phyloP scores from a whole-genome alignment of 1,140 invertebrate species.

The Zaprionus nigranus region DNA sequence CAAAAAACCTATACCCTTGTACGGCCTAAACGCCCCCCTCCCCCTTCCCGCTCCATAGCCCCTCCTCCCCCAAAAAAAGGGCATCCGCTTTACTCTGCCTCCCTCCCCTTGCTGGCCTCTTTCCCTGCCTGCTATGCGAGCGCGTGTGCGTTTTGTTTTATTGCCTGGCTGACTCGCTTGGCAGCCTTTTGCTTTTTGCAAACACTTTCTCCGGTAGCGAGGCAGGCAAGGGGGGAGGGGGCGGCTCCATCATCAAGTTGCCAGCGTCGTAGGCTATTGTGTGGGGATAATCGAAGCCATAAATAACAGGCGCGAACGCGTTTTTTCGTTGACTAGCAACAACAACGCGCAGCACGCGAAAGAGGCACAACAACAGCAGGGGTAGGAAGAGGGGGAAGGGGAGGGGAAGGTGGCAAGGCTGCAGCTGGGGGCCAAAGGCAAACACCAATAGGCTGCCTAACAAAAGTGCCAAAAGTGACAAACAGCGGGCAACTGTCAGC shows the following conservation, averaged over 20 bases:
- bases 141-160: constrained; percentile 80
- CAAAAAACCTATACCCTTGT: constrained; percentile 15
- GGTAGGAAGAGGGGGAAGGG: fast-evolving
- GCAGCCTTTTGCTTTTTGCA: constrained; percentile 65
- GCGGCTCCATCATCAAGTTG: constrained; percentile 15
- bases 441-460: constrained; percentile 52
- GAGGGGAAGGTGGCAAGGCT: too few species aligned
- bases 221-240: neutral
- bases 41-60: neutral
- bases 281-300: constrained; percentile 82
- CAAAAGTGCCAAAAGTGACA: constrained; percentile 81
- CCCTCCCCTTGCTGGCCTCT: neutral
- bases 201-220: constrained; percentile 62
- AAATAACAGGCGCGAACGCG: constrained; percentile 80
- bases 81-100: constrained; percentile 5
- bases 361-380: constrained; percentile 14
- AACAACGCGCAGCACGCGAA: constrained; percentile 4
- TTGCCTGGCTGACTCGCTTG: constrained; percentile 65
- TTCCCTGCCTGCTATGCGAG: neutral
- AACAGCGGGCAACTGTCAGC: constrained; percentile 77
- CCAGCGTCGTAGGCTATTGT: constrained; percentile 67
- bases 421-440: neutral
- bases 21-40: neutral
- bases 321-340: constrained; percentile 43
- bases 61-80: constrained; percentile 16